phyloP scores from a whole-genome alignment of 2,888 invertebrate genomes.

The Pandemis corylana region DNA sequence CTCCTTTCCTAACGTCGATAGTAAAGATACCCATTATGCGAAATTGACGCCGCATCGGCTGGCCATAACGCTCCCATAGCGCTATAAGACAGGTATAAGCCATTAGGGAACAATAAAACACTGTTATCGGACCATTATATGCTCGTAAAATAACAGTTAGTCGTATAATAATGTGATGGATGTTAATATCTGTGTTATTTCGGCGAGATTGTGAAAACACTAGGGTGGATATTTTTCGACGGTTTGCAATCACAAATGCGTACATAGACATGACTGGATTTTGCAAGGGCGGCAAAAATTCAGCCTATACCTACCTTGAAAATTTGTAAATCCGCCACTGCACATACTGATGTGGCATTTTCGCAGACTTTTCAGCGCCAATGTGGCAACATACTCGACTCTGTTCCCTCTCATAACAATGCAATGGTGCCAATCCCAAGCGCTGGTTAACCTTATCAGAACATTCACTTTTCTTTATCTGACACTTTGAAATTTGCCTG shows the following conservation, averaged over 20 bases:
- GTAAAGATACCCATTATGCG: conserved; percentile 79
- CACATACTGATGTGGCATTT: too few species aligned
- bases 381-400: too few species aligned
- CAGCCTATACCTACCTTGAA: too few species aligned
- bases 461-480: too few species aligned
- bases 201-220: conserved; percentile 38
- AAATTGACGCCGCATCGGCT: conserved; percentile 75
- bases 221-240: conserved; percentile 38
- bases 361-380: too few species aligned
- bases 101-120: conserved; percentile 84
- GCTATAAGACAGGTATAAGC: conserved; percentile 81
- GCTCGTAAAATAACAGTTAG: conserved; percentile 85
- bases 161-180: conserved; percentile 82
- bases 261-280: background rate
- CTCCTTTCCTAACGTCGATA: conserved; percentile 61
- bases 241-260: background rate
- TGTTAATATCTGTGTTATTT: conserved; percentile 80
- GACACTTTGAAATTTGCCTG: too few species aligned
- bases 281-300: too few species aligned
- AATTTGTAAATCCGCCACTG: too few species aligned
- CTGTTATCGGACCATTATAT: conserved; percentile 82
- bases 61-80: conserved; percentile 75
- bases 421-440: too few species aligned
- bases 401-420: too few species aligned
- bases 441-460: too few species aligned